A percentile compares a stretch with the other conserved stretches of the same genome.
Conservation (phyloP, 2,113 vertebrate species). For the Pitta sordida region DNA sequence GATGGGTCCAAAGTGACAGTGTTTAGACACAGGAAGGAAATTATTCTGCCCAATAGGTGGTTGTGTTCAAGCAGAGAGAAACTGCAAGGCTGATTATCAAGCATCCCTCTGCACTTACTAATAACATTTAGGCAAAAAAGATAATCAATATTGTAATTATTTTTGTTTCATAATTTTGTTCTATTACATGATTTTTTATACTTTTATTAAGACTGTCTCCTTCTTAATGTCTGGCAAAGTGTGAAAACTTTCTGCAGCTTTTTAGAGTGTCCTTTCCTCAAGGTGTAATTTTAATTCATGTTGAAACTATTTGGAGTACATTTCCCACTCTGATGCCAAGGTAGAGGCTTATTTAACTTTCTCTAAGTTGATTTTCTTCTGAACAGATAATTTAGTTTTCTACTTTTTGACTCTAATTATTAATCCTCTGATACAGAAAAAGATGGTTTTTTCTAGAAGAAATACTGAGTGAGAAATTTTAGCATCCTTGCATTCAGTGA, state of each 20-base stretch:
- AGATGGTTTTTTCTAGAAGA: neutral
- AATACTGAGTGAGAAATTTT: neutral
- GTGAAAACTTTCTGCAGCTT: neutral
- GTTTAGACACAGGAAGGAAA: neutral
- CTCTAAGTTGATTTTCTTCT: neutral
- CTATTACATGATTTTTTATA: neutral
- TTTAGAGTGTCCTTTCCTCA: neutral
- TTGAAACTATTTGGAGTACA: neutral
- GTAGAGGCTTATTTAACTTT: neutral
- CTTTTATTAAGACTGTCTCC: neutral
- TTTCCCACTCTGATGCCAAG: neutral
- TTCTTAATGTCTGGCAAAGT: neutral
- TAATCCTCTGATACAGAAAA: neutral
- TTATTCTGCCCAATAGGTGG: rapidly evolving
- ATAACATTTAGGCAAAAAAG: neutral
- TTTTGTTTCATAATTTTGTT: neutral
- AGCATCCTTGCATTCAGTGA: neutral
- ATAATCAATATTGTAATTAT: neutral
- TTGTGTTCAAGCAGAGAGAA: neutral
- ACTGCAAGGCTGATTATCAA: neutral
- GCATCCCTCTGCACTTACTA: too few species aligned
- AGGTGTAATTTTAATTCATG: neutral
- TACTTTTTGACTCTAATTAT: neutral
- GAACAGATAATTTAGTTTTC: neutral
- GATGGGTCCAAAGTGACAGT: neutral